phyloP scores from a whole-genome alignment of 2,888 invertebrate species.

The Drosophila hamatofila region DNA sequence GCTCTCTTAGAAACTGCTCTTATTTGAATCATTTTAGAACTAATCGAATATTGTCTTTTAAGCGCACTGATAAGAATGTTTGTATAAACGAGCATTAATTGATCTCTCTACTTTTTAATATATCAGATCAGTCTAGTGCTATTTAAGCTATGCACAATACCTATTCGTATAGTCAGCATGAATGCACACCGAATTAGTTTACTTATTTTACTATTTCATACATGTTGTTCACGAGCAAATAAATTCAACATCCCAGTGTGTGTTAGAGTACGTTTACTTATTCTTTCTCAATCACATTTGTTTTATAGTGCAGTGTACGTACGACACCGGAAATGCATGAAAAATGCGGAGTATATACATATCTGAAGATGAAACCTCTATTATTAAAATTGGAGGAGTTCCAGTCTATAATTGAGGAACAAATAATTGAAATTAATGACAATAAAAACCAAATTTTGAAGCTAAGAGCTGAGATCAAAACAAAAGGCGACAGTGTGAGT shows the following conservation, averaged over 20 bases:
- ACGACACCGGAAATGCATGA: constrained; percentile 16
- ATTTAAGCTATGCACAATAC: background rate
- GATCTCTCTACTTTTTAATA: too few relatives aligned
- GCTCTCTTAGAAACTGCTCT: too few relatives aligned
- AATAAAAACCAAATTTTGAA: background rate
- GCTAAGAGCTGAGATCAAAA: background rate
- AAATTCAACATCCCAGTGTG: background rate
- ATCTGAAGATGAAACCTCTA: constrained; percentile 11
- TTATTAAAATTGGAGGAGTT: background rate
- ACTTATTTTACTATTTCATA: too few relatives aligned
- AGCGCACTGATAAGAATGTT: too few relatives aligned
- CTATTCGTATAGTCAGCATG: too few relatives aligned
- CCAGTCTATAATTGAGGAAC: background rate
- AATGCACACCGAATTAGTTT: too few relatives aligned
- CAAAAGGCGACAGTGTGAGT: too few relatives aligned
- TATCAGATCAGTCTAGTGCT: background rate
- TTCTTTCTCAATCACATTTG: background rate
- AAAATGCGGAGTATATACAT: constrained; percentile 8
- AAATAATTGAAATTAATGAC: background rate
- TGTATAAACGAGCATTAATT: too few relatives aligned
- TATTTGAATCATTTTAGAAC: too few relatives aligned
- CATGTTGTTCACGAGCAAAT: too few relatives aligned
- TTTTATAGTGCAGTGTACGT: background rate
- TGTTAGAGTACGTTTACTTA: background rate
- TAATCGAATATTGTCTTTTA: too few relatives aligned